phyloP scores from a whole-genome alignment of 2,797 vertebrate genomes.

The Enteromius paludinosus region DNA sequence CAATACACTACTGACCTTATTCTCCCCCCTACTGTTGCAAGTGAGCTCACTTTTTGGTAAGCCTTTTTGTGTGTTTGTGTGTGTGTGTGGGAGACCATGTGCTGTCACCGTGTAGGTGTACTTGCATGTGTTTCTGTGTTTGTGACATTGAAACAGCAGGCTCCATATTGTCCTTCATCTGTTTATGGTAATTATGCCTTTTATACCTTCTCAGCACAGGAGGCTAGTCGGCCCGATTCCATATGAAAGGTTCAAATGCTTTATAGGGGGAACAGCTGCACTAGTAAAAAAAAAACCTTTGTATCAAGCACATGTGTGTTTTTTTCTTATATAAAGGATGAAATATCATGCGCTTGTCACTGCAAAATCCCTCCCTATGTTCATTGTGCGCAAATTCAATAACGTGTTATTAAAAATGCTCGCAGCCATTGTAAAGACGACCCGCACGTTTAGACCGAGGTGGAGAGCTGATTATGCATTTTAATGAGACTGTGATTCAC shows the following conservation, averaged over 20 bases:
- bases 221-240: conserved; percentile 69
- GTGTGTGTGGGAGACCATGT: not conserved
- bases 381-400: conserved; percentile 69
- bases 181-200: conserved; percentile 76
- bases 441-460: conserved; percentile 63
- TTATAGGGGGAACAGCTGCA: conserved; percentile 76
- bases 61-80: not conserved
- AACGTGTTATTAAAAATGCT: conserved; percentile 82
- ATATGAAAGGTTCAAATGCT: conserved; percentile 71
- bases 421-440: conserved; percentile 75
- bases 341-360: conserved; percentile 61
- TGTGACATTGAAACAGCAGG: conserved; percentile 69
- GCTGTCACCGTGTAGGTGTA: conserved; percentile 21
- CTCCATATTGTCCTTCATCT: conserved; percentile 76
- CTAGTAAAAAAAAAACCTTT: conserved; percentile 21
- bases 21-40: conserved; percentile 58
- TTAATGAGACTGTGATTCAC: conserved; percentile 73
- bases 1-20: conserved; percentile 49
- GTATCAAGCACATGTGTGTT: conserved; percentile 3
- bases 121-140: conserved; percentile 49
- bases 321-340: conserved; percentile 56
- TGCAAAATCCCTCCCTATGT: conserved; percentile 65
- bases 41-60: conserved; percentile 56
- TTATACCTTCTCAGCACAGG: conserved; percentile 68
- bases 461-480: conserved; percentile 75